phyloP scores from a whole-genome alignment of 2,888 invertebrate genomes.

The Brenthis hecate region DNA sequence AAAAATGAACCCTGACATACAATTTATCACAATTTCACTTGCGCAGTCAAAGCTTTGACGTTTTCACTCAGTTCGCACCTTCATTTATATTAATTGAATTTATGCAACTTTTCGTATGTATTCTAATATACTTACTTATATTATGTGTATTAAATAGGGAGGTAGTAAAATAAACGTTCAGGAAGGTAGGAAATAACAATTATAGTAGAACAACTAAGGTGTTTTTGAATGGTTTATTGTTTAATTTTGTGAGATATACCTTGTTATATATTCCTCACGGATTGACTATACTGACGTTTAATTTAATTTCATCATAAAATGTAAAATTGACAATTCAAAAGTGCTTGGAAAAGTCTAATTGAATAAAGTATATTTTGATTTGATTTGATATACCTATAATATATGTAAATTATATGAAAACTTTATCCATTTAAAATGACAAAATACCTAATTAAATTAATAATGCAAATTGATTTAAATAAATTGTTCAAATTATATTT shows the following conservation, averaged over 20 bases:
- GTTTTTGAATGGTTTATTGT: no score
- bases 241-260: no score
- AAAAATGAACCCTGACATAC: constrained; percentile 7
- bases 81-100: constrained; percentile 25
- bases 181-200: no score
- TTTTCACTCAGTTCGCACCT: constrained; percentile 13
- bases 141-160: neutral
- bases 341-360: no score
- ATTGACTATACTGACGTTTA: no score
- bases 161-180: neutral
- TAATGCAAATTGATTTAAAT: neutral
- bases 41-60: constrained; percentile 26
- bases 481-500: neutral
- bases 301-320: no score
- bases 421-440: neutral
- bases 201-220: no score
- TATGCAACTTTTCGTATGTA: constrained; percentile 8
- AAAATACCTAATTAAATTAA: constrained; percentile 1
- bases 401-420: no score
- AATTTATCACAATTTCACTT: constrained; percentile 39
- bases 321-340: no score
- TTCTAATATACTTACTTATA: neutral
- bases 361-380: no score
- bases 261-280: no score
- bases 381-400: no score